Percentiles rank a stretch among this genome's conserved stretches.
These are phyloP conservation scores for Malurus leucopterus DNA, from an alignment of 2,797 vertebrate species.

Conservation along the genomic window DNA sequence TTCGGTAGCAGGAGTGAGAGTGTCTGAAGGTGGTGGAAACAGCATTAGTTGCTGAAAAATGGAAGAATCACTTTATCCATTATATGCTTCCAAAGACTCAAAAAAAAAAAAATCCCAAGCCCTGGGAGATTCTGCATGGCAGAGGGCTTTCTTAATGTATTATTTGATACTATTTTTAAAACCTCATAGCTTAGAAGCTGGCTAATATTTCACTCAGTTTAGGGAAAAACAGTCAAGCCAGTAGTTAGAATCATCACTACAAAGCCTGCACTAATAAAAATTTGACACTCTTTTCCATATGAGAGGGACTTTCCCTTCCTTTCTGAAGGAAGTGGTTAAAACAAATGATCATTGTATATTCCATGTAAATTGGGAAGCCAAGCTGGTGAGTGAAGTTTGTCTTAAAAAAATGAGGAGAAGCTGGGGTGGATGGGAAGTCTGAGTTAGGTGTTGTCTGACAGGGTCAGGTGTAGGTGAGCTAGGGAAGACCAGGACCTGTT, in stretches of 20 bases:
- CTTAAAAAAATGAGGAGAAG: constrained; percentile 23
- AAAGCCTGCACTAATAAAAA: constrained; percentile 45
- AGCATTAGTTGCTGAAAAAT: constrained; percentile 33
- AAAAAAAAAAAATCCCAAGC: background rate
- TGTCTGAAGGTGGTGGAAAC: constrained; percentile 61
- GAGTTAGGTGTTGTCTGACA: background rate
- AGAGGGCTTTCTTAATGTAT: background rate
- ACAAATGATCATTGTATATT: constrained; percentile 48
- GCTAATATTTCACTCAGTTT: constrained; percentile 3
- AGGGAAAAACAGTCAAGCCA: constrained; percentile 43
- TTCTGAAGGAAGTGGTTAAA: constrained; percentile 54
- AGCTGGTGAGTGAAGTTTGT: constrained; percentile 1
- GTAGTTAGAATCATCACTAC: constrained; percentile 3
- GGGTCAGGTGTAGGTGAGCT: constrained; percentile 8
- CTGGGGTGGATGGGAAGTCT: background rate
- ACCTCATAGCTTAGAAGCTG: background rate
- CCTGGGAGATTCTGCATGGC: background rate
- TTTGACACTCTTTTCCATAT: constrained; percentile 51
- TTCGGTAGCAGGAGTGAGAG: constrained; percentile 32
- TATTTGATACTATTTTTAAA: constrained; percentile 32
- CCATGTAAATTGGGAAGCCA: constrained; percentile 43
- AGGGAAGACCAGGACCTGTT: background rate
- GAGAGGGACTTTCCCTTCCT: constrained; percentile 60
- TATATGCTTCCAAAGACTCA: constrained; percentile 14
- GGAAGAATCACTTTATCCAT: constrained; percentile 41